Conservation (phyloP, 2,113 vertebrate species). For the Hylia prasina region DNA sequence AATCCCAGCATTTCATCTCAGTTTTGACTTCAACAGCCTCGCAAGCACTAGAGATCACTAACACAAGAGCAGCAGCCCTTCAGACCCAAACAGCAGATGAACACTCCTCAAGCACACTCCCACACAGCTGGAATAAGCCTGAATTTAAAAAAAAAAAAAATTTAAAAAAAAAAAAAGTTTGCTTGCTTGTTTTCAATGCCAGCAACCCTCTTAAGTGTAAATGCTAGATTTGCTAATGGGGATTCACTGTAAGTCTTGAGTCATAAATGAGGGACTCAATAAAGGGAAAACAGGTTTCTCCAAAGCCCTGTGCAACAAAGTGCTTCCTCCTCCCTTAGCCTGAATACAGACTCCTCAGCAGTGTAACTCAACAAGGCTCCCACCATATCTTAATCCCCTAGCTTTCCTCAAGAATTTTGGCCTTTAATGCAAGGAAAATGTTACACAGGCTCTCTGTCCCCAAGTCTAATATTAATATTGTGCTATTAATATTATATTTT, state of each 20-base stretch:
- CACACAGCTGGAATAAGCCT: background rate
- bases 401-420: background rate
- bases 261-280: background rate
- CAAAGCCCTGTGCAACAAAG: background rate
- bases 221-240: background rate
- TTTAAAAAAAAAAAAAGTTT: background rate
- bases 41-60: background rate
- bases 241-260: background rate
- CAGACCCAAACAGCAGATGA: background rate
- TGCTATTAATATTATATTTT: background rate
- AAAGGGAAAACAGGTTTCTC: background rate
- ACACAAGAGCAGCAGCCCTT: background rate
- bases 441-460: background rate
- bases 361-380: background rate
- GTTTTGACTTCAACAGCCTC: rapidly evolving
- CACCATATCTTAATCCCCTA: background rate
- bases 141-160: background rate
- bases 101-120: background rate
- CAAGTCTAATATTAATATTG: background rate
- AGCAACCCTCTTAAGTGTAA: background rate
- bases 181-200: background rate
- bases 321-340: background rate
- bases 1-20: background rate
- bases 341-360: background rate
- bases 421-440: background rate